Evolutionary conservation across 2,888 invertebrate species (phyloP), one percentile per base, ranked within the genome.

Genomic region (Hylaea fasciaria): DNA sequence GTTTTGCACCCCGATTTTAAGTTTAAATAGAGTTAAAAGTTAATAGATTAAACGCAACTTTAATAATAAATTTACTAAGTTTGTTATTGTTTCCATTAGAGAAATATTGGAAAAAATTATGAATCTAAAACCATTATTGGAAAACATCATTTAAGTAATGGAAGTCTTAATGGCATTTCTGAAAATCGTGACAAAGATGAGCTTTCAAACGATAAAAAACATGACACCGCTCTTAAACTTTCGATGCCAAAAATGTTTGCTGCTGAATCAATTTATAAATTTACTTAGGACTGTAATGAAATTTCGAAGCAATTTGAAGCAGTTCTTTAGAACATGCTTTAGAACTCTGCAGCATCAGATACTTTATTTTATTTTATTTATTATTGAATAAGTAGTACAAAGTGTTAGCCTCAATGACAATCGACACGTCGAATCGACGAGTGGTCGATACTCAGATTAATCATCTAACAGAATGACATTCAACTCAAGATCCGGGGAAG

Each of bases 61-160:
- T 59, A 45, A 52, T 64, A 66, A 69, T 69, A 66, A 66, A 69
- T 66, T n/a, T 64, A 56, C 57, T 37, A 58, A 65, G 64, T 64
- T 47, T 41, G 57, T 57, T 39, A 64, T 66, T 49, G 53, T 65
- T 43, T 57, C 60, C 43, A 55, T 57, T 61, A 61, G 58, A 68
- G 64, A 64, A 55, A 65, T 55, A 66, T 63, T 64, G 58, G 62
- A 66, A 62, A 68, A 66, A 57, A 64, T 62, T 57, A 69, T 65
- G 59, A 65, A 65, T 66, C 43, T 66, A 59, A 62, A 61, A 64
- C 60, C 64, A 60, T 69, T 66, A 61, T 55, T 64, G 43, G 49
- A 54, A 64, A 48, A 49, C 59, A 59, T 62, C 50, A 63, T 66
- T 68, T 66, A 65, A 60, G 63, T 61, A 60, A 66, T 59, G 64